Percentiles rank a stretch among this genome's conserved stretches.
phyloP scores from a whole-genome alignment of 2,888 invertebrate species.

The Folsomia candida region DNA sequence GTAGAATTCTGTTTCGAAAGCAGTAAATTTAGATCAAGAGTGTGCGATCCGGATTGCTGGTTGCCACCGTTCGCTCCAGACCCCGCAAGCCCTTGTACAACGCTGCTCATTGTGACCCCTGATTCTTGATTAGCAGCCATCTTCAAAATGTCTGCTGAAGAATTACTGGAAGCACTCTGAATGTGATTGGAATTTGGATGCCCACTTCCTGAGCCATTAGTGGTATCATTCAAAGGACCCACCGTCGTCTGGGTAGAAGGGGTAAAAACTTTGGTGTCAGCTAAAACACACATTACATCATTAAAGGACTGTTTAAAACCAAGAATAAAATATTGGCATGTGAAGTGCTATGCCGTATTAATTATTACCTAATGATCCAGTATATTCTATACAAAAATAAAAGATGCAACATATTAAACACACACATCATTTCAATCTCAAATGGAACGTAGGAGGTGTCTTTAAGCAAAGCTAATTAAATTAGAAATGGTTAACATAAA shows the following conservation, averaged over 20 bases:
- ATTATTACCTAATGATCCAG: neutral
- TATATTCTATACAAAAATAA: too few relatives aligned
- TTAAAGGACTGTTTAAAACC: too few relatives aligned
- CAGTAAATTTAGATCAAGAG: slow-evolving; percentile 46
- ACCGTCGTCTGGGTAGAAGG: slow-evolving; percentile 43
- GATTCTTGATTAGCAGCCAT: slow-evolving; percentile 33
- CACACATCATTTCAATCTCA: too few relatives aligned
- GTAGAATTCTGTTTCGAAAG: slow-evolving; percentile 40
- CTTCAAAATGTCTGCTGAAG: slow-evolving; percentile 38
- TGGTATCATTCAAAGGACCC: slow-evolving; percentile 43
- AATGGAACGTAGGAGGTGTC: too few relatives aligned
- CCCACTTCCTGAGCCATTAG: slow-evolving; percentile 41
- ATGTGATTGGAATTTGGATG: slow-evolving; percentile 30
- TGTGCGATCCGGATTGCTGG: slow-evolving; percentile 45
- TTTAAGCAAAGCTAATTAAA: too few relatives aligned
- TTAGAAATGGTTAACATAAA: too few relatives aligned
- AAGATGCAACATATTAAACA: too few relatives aligned
- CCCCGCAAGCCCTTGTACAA: slow-evolving; percentile 32
- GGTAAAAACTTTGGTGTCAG: slow-evolving; percentile 90
- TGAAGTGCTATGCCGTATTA: too few relatives aligned
- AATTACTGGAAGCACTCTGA: slow-evolving; percentile 30
- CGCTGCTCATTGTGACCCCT: slow-evolving; percentile 42
- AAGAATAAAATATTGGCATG: too few relatives aligned
- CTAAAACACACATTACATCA: slow-evolving; percentile 85
- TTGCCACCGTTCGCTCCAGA: slow-evolving; percentile 38